These are phyloP conservation scores for Pogonocherus hispidulus DNA, from an alignment of 2,888 invertebrate genomes.

Conservation along the genomic window DNA sequence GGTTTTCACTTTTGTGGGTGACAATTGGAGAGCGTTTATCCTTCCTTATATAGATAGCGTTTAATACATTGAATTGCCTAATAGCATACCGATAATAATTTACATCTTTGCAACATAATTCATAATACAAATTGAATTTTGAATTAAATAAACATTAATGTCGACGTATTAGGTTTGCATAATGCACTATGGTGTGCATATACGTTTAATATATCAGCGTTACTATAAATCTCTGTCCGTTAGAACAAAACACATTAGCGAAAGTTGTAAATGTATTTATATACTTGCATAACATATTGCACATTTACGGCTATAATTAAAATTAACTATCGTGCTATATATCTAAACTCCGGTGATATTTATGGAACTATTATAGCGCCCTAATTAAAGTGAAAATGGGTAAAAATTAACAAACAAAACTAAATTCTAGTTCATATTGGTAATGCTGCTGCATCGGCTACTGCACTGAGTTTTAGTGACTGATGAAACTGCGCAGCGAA, in stretches of 20 bases:
- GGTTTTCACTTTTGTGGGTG: conserved; percentile 1
- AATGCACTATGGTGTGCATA: conserved; percentile 34
- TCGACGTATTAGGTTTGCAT: conserved; percentile 32
- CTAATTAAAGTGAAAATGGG: conserved; percentile 1
- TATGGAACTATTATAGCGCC: conserved; percentile 1
- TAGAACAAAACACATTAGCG: conserved; percentile 54
- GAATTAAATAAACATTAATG: conserved; percentile 42
- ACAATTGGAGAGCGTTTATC: conserved; percentile 12
- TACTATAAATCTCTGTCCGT: conserved; percentile 53
- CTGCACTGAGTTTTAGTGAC: no score
- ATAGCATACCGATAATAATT: conserved; percentile 36
- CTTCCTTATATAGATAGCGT: conserved; percentile 16
- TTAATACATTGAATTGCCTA: conserved; percentile 18
- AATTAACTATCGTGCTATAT: conserved; percentile 39
- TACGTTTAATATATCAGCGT: conserved; percentile 50
- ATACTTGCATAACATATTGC: conserved; percentile 49
- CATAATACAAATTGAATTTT: conserved; percentile 39
- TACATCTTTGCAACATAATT: conserved; percentile 38
- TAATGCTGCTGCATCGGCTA: no score
- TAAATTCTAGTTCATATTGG: background rate
- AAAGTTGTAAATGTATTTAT: conserved; percentile 56
- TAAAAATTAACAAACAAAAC: background rate
- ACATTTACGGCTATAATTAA: conserved; percentile 50
- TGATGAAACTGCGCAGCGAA: no score
- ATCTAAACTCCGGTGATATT: conserved; percentile 16